Percentiles rank a stretch among this genome's conserved stretches.
Evolutionary conservation across 2,888 invertebrate genomes (phyloP).

Genomic region (Ophonus ardosiacus): DNA sequence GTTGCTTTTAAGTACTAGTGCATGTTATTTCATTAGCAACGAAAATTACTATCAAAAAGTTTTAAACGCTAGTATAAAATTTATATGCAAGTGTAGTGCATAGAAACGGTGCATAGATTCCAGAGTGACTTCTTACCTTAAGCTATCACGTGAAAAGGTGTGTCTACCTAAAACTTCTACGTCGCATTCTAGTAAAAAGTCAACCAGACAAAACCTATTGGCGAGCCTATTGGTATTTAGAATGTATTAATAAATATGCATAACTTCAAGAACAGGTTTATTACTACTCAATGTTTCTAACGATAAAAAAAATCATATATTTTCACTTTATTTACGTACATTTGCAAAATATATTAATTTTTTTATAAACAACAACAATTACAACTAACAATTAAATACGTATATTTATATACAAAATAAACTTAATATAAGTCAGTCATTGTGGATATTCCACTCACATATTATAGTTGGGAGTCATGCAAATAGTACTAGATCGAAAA

Average conservation of each 20-base stretch:
- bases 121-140: conserved; percentile 54
- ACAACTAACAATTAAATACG: conserved; percentile 58
- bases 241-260: conserved; percentile 63
- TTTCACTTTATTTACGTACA: conserved; percentile 52
- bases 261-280: conserved; percentile 63
- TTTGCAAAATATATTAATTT: conserved; percentile 55
- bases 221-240: conserved; percentile 56
- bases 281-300: conserved; percentile 50
- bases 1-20: too few species aligned
- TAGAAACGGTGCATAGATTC: conserved; percentile 14
- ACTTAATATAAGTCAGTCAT: conserved; percentile 63
- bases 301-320: conserved; percentile 51
- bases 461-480: not conserved
- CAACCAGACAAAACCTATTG: conserved; percentile 50
- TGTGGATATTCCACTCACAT: conserved; percentile 40
- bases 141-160: conserved; percentile 41
- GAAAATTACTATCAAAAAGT: too few species aligned
- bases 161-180: conserved; percentile 56
- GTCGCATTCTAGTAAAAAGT: conserved; percentile 45
- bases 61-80: too few species aligned
- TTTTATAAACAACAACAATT: conserved; percentile 58
- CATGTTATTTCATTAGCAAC: too few species aligned
- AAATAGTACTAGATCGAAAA: not conserved
- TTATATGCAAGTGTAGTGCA: not conserved
- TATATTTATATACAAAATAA: conserved; percentile 48